Percentiles rank a stretch among this genome's conserved stretches.
Evolutionary conservation across 2,888 invertebrate species (phyloP).

Genomic region (Dicyrtoma fusca): DNA sequence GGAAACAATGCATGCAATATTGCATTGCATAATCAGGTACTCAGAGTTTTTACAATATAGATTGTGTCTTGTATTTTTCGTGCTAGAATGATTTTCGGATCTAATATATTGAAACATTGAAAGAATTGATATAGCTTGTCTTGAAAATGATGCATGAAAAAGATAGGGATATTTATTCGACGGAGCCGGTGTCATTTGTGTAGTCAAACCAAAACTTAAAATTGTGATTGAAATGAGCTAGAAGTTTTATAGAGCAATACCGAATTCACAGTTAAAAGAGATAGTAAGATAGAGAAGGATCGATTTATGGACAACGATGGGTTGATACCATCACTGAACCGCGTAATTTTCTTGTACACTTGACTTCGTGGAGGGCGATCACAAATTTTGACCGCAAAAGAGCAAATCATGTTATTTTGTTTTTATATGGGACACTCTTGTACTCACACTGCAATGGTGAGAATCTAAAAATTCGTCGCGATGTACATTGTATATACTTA

Average conservation of each 20-base stretch:
- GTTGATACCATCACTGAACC: neutral
- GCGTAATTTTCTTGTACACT: neutral
- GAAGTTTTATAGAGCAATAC: too few relatives aligned
- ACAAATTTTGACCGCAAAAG: constrained; percentile 26
- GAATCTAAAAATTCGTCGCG: neutral
- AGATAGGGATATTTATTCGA: neutral
- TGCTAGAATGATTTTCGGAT: too few relatives aligned
- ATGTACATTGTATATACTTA: neutral
- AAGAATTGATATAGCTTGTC: too few relatives aligned
- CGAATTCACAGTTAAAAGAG: neutral
- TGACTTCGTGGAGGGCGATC: constrained; percentile 18
- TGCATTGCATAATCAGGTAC: too few relatives aligned
- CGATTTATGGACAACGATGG: neutral
- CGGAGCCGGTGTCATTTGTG: too few relatives aligned
- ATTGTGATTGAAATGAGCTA: too few relatives aligned
- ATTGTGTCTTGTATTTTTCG: neutral
- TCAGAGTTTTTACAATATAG: too few relatives aligned
- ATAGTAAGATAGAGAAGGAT: neutral
- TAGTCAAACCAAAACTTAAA: neutral
- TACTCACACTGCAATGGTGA: neutral
- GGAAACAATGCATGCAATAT: neutral
- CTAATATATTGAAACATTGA: neutral
- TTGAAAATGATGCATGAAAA: neutral
- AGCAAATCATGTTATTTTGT: constrained; percentile 8
- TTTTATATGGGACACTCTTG: constrained; percentile 2